phyloP scores from a whole-genome alignment of 2,113 vertebrate genomes.

The Periophthalmus modestus region DNA sequence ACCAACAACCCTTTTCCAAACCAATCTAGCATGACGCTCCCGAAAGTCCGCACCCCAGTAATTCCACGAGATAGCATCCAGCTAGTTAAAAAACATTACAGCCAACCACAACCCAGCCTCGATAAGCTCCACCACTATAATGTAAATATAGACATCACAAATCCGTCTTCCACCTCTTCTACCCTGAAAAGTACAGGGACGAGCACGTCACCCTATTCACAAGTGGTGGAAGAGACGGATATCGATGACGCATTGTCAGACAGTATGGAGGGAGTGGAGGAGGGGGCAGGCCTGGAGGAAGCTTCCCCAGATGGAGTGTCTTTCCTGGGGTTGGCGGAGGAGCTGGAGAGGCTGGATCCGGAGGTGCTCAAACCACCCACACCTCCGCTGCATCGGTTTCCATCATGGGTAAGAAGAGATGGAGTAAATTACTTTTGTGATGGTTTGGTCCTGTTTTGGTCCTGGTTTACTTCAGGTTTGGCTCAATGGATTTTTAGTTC shows the following conservation, averaged over 20 bases:
- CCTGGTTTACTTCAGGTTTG: too few relatives aligned
- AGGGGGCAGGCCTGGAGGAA: constrained; percentile 56
- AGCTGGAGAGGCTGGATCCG: constrained; percentile 71
- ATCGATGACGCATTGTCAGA: constrained; percentile 81
- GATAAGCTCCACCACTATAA: constrained; percentile 72
- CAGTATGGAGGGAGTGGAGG: constrained; percentile 80
- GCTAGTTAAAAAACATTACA: constrained; percentile 86
- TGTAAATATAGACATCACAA: constrained; percentile 73
- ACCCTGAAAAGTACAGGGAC: constrained; percentile 57
- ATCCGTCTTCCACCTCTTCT: constrained; percentile 49
- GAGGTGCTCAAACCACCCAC: constrained; percentile 83
- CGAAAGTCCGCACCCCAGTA: constrained; percentile 81
- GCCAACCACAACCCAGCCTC: constrained; percentile 83
- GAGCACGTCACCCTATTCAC: constrained; percentile 44
- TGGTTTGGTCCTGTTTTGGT: too few relatives aligned
- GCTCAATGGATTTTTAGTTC: too few relatives aligned
- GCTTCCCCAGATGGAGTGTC: constrained; percentile 49
- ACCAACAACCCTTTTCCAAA: constrained; percentile 60
- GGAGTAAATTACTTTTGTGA: too few relatives aligned
- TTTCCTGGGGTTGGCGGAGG: constrained; percentile 65
- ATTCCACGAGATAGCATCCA: constrained; percentile 87
- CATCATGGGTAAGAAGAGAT: constrained; percentile 81
- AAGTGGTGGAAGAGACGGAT: constrained; percentile 83
- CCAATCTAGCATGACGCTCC: constrained; percentile 83
- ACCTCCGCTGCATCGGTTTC: constrained; percentile 86